Percentiles rank a stretch among this genome's conserved stretches.
These are phyloP conservation scores for Catharus fuscescens DNA, from an alignment of 2,113 vertebrate genomes.

Conservation along the genomic window DNA sequence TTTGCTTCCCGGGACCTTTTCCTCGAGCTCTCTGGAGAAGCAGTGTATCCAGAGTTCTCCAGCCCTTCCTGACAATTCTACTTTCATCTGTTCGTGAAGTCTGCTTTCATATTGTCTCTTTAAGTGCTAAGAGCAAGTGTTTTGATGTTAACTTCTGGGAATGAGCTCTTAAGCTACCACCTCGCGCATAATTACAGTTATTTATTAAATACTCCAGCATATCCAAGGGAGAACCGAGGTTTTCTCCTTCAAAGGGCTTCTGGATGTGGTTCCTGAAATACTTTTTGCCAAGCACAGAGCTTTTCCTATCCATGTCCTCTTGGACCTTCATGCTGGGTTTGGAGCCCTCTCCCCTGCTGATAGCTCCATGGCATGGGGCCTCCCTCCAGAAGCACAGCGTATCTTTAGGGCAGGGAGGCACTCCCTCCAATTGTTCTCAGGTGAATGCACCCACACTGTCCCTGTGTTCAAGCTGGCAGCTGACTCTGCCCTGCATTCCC, in stretches of 20 bases:
- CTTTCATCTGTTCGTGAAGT: neutral
- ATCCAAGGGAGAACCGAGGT: neutral
- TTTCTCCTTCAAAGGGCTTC: slow-evolving; percentile 36
- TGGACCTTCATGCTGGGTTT: accelerated
- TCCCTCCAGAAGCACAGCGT: neutral
- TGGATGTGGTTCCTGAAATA: neutral
- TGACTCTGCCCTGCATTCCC: neutral
- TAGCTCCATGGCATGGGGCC: accelerated
- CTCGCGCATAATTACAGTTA: slow-evolving; percentile 52
- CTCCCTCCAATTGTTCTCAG: neutral
- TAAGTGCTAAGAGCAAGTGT: slow-evolving; percentile 52
- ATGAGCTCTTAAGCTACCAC: slow-evolving; percentile 45
- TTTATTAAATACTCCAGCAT: slow-evolving; percentile 28
- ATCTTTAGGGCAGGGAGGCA: neutral
- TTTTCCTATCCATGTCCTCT: neutral
- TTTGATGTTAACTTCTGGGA: slow-evolving; percentile 66
- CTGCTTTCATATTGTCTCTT: slow-evolving; percentile 16
- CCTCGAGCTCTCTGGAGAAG: neutral
- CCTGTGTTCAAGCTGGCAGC: neutral
- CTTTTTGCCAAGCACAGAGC: neutral
- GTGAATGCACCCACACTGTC: neutral
- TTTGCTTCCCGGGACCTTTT: neutral
- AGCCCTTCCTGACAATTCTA: neutral
- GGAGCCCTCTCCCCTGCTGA: neutral
- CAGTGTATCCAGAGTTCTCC: neutral